phyloP scores from a whole-genome alignment of 2,888 invertebrate genomes.

The Lottia gigantea region DNA sequence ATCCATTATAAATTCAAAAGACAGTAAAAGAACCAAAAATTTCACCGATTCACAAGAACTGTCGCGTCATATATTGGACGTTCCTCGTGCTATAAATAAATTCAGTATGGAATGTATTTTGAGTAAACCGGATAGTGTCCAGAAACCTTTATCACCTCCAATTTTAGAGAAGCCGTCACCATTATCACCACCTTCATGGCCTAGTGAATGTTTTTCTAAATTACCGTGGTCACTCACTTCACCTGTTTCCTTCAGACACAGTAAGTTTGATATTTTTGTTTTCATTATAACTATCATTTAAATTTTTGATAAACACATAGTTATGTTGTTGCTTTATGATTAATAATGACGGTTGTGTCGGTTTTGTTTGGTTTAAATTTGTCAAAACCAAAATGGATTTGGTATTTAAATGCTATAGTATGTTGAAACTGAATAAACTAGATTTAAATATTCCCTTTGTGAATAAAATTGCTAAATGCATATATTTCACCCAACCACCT shows the following conservation, averaged over 20 bases:
- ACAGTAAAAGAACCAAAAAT: constrained; percentile 1
- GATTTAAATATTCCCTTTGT: too few relatives aligned
- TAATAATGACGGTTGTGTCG: too few relatives aligned
- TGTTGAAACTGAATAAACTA: too few relatives aligned
- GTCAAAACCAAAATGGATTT: too few relatives aligned
- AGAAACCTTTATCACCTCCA: constrained; percentile 16
- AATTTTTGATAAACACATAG: too few relatives aligned
- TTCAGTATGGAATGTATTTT: constrained; percentile 25
- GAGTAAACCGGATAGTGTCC: constrained; percentile 7
- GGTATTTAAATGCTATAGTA: too few relatives aligned
- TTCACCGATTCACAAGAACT: not conserved
- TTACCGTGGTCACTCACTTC: constrained; percentile 17
- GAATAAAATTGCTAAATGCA: too few relatives aligned
- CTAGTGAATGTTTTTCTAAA: constrained; percentile 17
- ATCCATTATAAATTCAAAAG: constrained; percentile 18
- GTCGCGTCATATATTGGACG: not conserved
- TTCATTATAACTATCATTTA: too few relatives aligned
- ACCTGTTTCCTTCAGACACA: constrained; percentile 2
- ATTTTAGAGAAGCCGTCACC: constrained; percentile 5
- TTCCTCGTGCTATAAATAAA: constrained; percentile 10
- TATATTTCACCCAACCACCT: too few relatives aligned
- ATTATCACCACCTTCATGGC: constrained; percentile 10
- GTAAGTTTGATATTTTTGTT: not conserved
- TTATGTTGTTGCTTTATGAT: too few relatives aligned
- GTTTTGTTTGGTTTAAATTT: too few relatives aligned